Base-by-base conservation (phyloP, 2,797 vertebrate species). In the Crenuchus spilurus region DNA sequence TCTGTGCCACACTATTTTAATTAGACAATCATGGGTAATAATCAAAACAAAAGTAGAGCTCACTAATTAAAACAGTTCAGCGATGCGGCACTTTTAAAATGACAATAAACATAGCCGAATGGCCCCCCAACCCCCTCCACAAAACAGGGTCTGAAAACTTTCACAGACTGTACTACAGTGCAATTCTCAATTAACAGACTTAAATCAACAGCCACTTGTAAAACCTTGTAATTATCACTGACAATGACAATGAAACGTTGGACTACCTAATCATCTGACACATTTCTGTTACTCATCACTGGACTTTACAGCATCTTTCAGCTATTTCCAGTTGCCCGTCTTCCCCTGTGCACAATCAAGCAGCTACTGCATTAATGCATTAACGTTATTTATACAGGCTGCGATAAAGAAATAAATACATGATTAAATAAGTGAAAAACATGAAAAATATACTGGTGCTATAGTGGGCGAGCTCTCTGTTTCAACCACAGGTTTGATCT, bases 1-100 rank as follows among this genome's bases (percentile, higher is more conserved):
- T 44, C 54, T 20, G 31, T 35, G 54, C 54, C 58, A 70, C 61
- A 54, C n/a, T 31, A 11, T 44, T 84, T 87, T 91, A 91, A 91
- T 90, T 87, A 90, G 86, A 87, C 87, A 88, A 90, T 88, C 89
- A 85, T 90, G 88, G 88, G 87, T 89, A 90, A 90, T 90, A 87
- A 91, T 88, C 88, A 86, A 85, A 85, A 91, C 88, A 89, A 90
- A 91, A 88, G 26, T 22, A 31, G 14, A 82, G 88, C 87, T 85
- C 78, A 90, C 87, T 91, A 89, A 92, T 92, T 92, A 92, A 92
- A 92, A 91, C 86, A 88, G 85, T 89, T 89, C 85, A 89, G 84
- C 87, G 86, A 88, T 88, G 87, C 86, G 84, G 86, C 86, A 77
- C 89, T 88, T 90, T 85, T 87, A 89, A 91, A 88, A 86, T 85